Evolutionary conservation across 2,797 vertebrate genomes (phyloP).

Genomic region (Necrosyrtes monachus): DNA sequence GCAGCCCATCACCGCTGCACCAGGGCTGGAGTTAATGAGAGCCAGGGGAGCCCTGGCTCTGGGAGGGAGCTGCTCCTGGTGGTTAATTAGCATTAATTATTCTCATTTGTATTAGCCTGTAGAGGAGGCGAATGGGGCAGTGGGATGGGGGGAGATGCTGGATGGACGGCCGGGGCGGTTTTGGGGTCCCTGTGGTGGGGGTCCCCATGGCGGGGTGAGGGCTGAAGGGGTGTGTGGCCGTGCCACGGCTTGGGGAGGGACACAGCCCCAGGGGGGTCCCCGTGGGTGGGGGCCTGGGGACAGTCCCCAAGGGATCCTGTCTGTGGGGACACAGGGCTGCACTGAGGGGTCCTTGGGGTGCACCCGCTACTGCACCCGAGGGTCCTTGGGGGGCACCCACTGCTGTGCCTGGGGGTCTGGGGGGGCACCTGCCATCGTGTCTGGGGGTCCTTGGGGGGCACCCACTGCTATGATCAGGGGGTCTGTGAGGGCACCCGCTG

Average conservation of each 20-base stretch:
- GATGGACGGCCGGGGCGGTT: fast-evolving
- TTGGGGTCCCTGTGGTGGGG: background rate
- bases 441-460: background rate
- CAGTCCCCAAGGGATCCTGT: background rate
- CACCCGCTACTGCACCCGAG: background rate
- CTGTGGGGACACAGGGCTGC: background rate
- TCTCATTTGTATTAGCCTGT: background rate
- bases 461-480: background rate
- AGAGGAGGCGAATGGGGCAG: background rate
- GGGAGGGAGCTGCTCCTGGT: background rate
- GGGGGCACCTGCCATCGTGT: background rate
- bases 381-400: background rate
- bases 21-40: slow-evolving; percentile 25
- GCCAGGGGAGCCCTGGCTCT: background rate
- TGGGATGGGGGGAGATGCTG: background rate
- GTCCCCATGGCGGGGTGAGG: fast-evolving
- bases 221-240: background rate
- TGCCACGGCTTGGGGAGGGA: background rate
- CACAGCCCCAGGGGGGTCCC: background rate
- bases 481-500: background rate
- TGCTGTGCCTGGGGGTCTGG: background rate
- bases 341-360: no score
- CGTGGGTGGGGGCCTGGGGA: background rate
- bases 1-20: background rate
- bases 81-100: slow-evolving; percentile 38